Percentiles rank a stretch among this genome's conserved stretches.
These are phyloP conservation scores for Spizaetus ornatus DNA, from an alignment of 2,113 vertebrate species.

Conservation along the genomic window DNA sequence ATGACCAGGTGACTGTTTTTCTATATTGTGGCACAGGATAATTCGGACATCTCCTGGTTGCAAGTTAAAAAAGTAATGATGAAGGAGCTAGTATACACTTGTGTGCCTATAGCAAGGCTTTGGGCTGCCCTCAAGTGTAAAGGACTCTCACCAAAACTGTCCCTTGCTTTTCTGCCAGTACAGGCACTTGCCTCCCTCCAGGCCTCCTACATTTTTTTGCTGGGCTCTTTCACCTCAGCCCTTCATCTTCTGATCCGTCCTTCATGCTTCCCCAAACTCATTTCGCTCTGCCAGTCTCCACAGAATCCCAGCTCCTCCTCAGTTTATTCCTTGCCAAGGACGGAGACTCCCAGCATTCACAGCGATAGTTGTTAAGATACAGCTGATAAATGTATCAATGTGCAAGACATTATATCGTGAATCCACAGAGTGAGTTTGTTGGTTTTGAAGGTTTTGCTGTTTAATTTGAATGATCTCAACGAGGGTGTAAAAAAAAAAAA, in stretches of 20 bases:
- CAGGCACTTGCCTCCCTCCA: neutral
- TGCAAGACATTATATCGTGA: neutral
- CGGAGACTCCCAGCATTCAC: neutral
- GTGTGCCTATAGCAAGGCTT: neutral
- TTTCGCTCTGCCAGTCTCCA: neutral
- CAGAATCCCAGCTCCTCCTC: neutral
- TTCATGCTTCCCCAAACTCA: neutral
- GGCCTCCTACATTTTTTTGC: neutral
- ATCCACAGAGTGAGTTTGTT: neutral
- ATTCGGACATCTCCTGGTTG: neutral
- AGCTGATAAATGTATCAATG: neutral
- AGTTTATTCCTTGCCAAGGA: neutral
- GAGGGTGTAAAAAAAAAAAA: neutral
- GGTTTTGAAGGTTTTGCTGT: neutral
- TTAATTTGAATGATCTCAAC: neutral
- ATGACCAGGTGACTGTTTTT: neutral
- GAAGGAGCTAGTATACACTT: neutral
- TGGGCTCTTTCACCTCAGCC: neutral
- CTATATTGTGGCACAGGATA: neutral
- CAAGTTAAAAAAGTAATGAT: neutral
- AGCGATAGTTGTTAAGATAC: neutral
- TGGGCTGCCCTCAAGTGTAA: neutral
- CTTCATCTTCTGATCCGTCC: neutral
- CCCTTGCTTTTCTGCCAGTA: neutral
- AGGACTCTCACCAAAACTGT: neutral